Evolutionary conservation across 23 tunicate species (phyloP), one percentile per base, ranked within the genome.

Genomic region (Oikopleura albicans): DNA sequence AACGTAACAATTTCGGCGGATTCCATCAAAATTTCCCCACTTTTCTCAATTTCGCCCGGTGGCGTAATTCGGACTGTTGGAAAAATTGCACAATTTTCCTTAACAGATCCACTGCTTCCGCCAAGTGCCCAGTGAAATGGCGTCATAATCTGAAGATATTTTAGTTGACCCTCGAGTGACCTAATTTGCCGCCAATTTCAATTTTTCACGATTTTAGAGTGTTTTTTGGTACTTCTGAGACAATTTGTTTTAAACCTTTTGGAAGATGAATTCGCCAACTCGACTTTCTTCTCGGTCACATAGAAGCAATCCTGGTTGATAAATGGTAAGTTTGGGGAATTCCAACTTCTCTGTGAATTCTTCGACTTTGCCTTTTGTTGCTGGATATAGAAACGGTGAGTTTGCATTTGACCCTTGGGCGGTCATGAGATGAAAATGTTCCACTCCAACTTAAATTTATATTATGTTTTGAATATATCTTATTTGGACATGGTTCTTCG

Each of bases 261-360:
- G 27, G 37, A 71, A 71, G 31, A 71, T 31, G 4, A 29, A 16
- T 71, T 71, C 79, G 33, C 79, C 79, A 34, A 29, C 31, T 71
- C 79, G 33, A 2, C 37, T 22, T 71, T 71, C 79, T 71, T 71
- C 79, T 71, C 79, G 27, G 37, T 27, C 36, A 29, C 79, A 71
- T 29, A 71, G 2, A 16, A 71, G 35, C 4, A 71, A 37, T 2
- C 79, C 79, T 2, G 79, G 79, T 37, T 71, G 79, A 29, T 71
- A 71, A 71, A 71, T 71, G 4, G 79, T 71, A 4, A 71, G 35
- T 71, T 71, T 71, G 33, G 79, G 79, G 79, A 71, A 71, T 22
- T 27, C 31, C 4, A 71, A 37, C 27, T 27, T 37, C 4, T 16
- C 35, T 2, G 37, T 22, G 37, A 71, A 71, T 16, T 71, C 35